Percentiles rank a stretch among this genome's conserved stretches.
Conservation (phyloP, 2,797 vertebrate genomes). For the Catharus ustulatus region DNA sequence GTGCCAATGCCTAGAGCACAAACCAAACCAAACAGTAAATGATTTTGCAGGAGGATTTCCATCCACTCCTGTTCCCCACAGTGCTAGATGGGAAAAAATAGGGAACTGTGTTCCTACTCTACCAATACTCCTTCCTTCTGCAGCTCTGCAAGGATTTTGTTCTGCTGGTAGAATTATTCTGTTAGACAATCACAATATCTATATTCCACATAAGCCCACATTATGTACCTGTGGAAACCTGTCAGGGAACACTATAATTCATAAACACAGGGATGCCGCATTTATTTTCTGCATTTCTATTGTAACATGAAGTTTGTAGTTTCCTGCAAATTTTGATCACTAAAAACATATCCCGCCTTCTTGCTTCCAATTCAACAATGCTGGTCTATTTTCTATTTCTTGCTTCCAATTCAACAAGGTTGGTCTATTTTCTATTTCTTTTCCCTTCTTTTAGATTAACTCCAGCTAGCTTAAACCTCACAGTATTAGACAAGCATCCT, state of each 20-base stretch:
- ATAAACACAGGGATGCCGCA: neutral
- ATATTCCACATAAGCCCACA: neutral
- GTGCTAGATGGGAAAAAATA: rapidly evolving
- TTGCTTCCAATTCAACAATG: neutral
- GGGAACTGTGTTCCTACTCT: neutral
- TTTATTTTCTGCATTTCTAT: neutral
- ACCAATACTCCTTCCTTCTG: neutral
- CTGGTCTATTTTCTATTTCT: neutral
- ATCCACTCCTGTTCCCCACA: neutral
- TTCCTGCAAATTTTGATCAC: neutral
- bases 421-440: neutral
- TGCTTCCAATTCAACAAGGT: neutral
- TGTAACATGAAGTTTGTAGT: neutral
- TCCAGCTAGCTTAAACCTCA: neutral
- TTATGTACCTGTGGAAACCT: neutral
- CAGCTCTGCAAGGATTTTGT: neutral
- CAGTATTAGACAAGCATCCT: neutral
- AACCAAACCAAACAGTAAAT: neutral
- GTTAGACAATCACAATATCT: neutral
- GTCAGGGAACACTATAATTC: neutral
- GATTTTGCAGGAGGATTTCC: neutral
- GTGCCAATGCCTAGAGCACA: neutral
- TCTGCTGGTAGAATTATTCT: neutral
- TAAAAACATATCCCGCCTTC: neutral
- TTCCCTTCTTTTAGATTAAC: neutral